These are phyloP conservation scores for Coranthus polyacanthus DNA, from an alignment of 2,797 vertebrate genomes.

Conservation along the genomic window DNA sequence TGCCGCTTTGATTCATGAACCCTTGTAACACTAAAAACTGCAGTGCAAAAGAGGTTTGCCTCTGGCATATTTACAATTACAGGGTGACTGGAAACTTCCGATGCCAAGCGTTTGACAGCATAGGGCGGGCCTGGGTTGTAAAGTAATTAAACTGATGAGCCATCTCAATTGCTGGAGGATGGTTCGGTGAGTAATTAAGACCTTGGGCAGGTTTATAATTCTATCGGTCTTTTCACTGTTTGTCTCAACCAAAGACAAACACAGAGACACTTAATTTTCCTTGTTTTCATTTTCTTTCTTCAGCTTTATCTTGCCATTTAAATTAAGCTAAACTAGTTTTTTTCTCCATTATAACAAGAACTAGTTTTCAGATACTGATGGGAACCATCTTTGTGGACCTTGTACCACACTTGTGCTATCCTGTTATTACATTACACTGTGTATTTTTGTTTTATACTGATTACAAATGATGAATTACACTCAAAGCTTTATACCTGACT, in stretches of 20 bases:
- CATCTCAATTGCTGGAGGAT: conserved; percentile 67
- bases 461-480: conserved; percentile 25
- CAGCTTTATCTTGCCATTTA: conserved; percentile 8
- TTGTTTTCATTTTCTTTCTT: conserved; percentile 3
- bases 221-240: conserved; percentile 56
- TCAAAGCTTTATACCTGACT: conserved; percentile 3
- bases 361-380: background rate
- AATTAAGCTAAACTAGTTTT: background rate
- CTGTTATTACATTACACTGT: background rate
- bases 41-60: conserved; percentile 27
- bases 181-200: conserved; percentile 71
- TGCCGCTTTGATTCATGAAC: conserved; percentile 25
- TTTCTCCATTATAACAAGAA: too few relatives aligned
- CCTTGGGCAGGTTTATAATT: conserved; percentile 68
- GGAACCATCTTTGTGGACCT: background rate
- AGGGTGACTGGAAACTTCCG: conserved; percentile 42
- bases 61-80: conserved; percentile 63
- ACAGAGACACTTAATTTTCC: conserved; percentile 38
- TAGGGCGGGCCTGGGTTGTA: conserved; percentile 62
- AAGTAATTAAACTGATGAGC: conserved; percentile 81
- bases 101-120: conserved; percentile 59
- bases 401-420: background rate
- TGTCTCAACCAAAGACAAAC: conserved; percentile 61
- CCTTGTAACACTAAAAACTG: conserved; percentile 23
- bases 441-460: conserved; percentile 13